These are phyloP conservation scores for Drosophila formosana DNA, from an alignment of 2,888 invertebrate species.

Conservation along the genomic window DNA sequence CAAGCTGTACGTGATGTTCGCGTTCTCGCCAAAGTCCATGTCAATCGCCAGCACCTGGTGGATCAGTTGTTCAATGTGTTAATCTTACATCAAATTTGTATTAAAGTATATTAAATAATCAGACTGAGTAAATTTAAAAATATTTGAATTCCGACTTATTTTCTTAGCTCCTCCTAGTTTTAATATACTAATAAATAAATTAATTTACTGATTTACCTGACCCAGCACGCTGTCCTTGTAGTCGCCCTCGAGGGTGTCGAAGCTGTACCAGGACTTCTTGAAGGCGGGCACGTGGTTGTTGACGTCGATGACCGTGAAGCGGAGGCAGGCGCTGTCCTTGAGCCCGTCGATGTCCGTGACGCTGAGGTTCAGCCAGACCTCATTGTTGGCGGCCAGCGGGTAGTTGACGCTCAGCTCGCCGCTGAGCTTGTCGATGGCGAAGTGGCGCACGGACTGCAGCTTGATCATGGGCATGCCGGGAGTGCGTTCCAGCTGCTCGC, in stretches of 20 bases:
- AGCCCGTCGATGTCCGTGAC: slow-evolving; percentile 92
- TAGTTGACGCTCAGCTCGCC: slow-evolving; percentile 91
- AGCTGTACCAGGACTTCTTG: slow-evolving; percentile 92
- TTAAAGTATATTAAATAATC: too few relatives aligned
- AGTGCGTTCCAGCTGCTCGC: slow-evolving; percentile 89
- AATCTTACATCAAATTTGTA: too few relatives aligned
- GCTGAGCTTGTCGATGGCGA: slow-evolving; percentile 90
- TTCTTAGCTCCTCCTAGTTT: too few relatives aligned
- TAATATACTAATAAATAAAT: too few relatives aligned
- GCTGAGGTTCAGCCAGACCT: slow-evolving; percentile 90
- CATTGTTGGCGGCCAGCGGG: slow-evolving; percentile 90
- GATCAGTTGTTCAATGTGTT: too few relatives aligned
- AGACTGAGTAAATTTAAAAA: too few relatives aligned
- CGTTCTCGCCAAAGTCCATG: slow-evolving; percentile 92
- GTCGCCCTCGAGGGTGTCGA: slow-evolving; percentile 92
- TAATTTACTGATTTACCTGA: slow-evolving; percentile 85
- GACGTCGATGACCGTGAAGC: slow-evolving; percentile 91
- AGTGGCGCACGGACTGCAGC: slow-evolving; percentile 85
- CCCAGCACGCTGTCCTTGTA: slow-evolving; percentile 91
- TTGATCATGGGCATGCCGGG: slow-evolving; percentile 63
- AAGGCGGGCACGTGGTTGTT: slow-evolving; percentile 95
- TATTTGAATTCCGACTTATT: too few relatives aligned
- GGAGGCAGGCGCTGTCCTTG: slow-evolving; percentile 89
- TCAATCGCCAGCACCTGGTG: slow-evolving; percentile 90
- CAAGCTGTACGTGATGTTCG: slow-evolving; percentile 90